Evolutionary conservation across 2,113 vertebrate genomes (phyloP), one percentile per base, ranked within the genome.

Genomic region (Cololabis saira): DNA sequence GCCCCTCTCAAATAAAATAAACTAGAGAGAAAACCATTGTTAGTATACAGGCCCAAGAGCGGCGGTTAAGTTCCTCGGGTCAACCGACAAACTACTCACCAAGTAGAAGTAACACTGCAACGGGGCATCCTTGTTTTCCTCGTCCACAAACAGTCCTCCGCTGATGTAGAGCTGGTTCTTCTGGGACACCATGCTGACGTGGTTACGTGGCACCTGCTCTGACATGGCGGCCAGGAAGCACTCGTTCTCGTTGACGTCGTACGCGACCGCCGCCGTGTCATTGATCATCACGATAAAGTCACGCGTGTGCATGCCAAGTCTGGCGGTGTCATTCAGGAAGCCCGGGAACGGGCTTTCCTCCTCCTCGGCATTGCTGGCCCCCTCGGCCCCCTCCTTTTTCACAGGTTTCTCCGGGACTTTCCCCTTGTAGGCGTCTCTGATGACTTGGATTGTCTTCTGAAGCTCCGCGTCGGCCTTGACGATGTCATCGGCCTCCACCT

Each of bases 141-240:
- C 98, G 44, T 99, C 97, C 68, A 98, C 95, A 61, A 99, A 99
- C 0, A 99, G 87, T 42, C 98, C 98, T 56, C 98, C 98, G 1
- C 98, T 90, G 66, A 98, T 84, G 57, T 91, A 99, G 33, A 98
- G 91, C 75, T 95, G 93, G 79, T 98, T 99, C 71, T 89, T 95
- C 73, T 94, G 93, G 62, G 94, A 94, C 78, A 91, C 94, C 40
- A 96, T 59, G 91, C 97, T 98, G 81, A 97, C 96, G 84, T 99
- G 98, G 78, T 99, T 99, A 59, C 95, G 95, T n/a, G 98, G 98
- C 72, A 99, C 95, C 92, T 96, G 97, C 75, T 99, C 96, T 0
- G 96, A 93, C 64, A 98, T 86, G 14, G 96, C 95, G 3, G 94
- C 95, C 75, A 99, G 92, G 83, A 96, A 99, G 85, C 98, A 99